Percentiles rank a stretch among this genome's conserved stretches.
Conservation (phyloP, 2,888 invertebrate species). For the Laspeyria flexula region DNA sequence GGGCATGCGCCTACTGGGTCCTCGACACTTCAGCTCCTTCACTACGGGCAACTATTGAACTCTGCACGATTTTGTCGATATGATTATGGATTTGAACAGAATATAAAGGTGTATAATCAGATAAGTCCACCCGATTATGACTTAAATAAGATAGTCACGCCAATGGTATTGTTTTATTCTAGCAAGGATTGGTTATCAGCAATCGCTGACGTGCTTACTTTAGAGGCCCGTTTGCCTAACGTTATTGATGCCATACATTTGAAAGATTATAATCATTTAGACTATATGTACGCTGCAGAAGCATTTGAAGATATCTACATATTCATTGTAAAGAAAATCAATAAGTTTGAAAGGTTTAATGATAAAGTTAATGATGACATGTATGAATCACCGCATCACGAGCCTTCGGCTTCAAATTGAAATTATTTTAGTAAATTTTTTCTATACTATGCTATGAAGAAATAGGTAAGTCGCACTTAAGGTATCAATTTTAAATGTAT, state of each 20-base stretch:
- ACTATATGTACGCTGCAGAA: slow-evolving; percentile 87
- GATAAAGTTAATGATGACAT: not conserved
- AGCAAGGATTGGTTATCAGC: slow-evolving; percentile 78
- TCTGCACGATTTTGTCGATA: slow-evolving; percentile 67
- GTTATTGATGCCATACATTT: slow-evolving; percentile 78
- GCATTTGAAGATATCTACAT: slow-evolving; percentile 83
- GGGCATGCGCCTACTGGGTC: slow-evolving; percentile 87
- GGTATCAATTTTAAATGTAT: too few species aligned
- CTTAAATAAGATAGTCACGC: slow-evolving; percentile 54
- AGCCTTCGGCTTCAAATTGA: too few species aligned
- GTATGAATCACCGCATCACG: not conserved
- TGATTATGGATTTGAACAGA: slow-evolving; percentile 58
- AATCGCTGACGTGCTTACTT: slow-evolving; percentile 76
- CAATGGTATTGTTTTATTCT: slow-evolving; percentile 66
- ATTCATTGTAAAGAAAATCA: slow-evolving; percentile 60
- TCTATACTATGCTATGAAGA: too few species aligned
- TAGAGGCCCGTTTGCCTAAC: slow-evolving; percentile 76
- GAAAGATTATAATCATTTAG: slow-evolving; percentile 87
- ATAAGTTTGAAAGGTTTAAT: slow-evolving; percentile 25
- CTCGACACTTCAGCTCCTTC: slow-evolving; percentile 80
- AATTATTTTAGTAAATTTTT: too few species aligned
- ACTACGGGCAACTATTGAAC: slow-evolving; percentile 69
- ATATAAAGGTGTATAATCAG: slow-evolving; percentile 74
- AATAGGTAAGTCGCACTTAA: too few species aligned
- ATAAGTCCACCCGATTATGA: slow-evolving; percentile 66